Percentiles rank a stretch among this genome's conserved stretches.
These are phyloP conservation scores for Pocillopora verrucosa DNA, from an alignment of 64 coral and sea anemone species.

Conservation along the genomic window DNA sequence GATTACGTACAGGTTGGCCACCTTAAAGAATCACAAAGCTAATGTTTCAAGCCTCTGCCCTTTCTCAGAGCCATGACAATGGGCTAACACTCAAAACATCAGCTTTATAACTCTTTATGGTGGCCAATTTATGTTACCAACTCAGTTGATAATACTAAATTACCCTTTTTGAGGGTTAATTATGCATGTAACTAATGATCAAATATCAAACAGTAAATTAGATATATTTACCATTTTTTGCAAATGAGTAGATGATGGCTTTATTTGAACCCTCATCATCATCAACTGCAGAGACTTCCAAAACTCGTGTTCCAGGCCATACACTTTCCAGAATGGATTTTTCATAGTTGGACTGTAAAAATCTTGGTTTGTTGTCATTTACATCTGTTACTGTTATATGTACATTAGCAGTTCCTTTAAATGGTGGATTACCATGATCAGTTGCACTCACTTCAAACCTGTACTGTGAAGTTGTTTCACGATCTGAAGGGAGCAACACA, in stretches of 20 bases:
- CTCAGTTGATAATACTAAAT: no score
- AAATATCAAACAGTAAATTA: no score
- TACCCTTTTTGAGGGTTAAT: no score
- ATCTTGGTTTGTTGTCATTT: slow-evolving; percentile 83
- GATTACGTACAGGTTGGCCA: no score
- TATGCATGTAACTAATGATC: no score
- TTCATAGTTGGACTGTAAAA: slow-evolving; percentile 52
- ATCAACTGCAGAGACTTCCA: slow-evolving; percentile 70
- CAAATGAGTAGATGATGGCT: slow-evolving; percentile 72
- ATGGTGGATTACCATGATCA: slow-evolving; percentile 78
- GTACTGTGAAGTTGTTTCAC: slow-evolving; percentile 55
- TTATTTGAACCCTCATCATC: slow-evolving; percentile 72
- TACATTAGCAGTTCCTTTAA: slow-evolving; percentile 60
- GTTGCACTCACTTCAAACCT: slow-evolving; percentile 72
- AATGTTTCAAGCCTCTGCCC: no score
- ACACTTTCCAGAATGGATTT: slow-evolving; percentile 59
- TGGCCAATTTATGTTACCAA: no score
- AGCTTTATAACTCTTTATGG: no score
- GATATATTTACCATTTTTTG: slow-evolving; percentile 46
- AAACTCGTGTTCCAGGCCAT: slow-evolving; percentile 39
- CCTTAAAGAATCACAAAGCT: no score
- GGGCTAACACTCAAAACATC: no score
- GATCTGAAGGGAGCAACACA: slow-evolving; percentile 48
- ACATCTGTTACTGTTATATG: slow-evolving; percentile 72
- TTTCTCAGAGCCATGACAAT: no score